Evolutionary conservation across 2,113 vertebrate genomes (phyloP).

Genomic region (Acrocephalus kingi): DNA sequence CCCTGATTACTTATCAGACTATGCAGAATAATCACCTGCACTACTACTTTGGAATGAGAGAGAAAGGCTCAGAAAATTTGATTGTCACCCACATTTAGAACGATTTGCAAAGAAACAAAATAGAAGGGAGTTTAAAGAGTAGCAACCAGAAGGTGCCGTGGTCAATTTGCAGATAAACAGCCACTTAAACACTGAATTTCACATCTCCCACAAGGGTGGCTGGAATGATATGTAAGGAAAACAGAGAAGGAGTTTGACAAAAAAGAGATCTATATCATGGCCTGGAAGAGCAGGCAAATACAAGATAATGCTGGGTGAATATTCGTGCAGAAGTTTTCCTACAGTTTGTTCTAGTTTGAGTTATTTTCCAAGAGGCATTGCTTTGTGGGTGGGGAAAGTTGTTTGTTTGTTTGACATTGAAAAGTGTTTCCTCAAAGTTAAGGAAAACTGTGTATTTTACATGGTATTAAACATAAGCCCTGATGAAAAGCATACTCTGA

Average conservation of each 20-base stretch:
- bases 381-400: not conserved
- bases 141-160: not conserved
- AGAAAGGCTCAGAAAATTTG: not conserved
- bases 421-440: not conserved
- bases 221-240: not conserved
- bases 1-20: not conserved
- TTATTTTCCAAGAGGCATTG: constrained; percentile 54
- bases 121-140: not conserved
- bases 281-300: not conserved
- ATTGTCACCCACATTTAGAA: not conserved
- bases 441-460: not conserved
- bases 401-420: not conserved
- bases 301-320: not conserved
- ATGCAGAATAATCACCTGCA: not conserved
- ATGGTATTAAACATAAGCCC: not conserved
- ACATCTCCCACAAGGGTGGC: not conserved
- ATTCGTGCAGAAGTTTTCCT: not conserved
- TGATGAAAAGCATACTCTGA: not conserved
- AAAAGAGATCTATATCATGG: not conserved
- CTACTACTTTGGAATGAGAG: not conserved
- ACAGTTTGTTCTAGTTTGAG: not conserved
- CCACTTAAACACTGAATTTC: not conserved
- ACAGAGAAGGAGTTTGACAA: not conserved
- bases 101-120: not conserved
- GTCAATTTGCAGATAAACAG: not conserved